Percentiles rank a stretch among this genome's conserved stretches.
Conservation (phyloP, 2,797 vertebrate genomes). For the Merluccius polli region DNA sequence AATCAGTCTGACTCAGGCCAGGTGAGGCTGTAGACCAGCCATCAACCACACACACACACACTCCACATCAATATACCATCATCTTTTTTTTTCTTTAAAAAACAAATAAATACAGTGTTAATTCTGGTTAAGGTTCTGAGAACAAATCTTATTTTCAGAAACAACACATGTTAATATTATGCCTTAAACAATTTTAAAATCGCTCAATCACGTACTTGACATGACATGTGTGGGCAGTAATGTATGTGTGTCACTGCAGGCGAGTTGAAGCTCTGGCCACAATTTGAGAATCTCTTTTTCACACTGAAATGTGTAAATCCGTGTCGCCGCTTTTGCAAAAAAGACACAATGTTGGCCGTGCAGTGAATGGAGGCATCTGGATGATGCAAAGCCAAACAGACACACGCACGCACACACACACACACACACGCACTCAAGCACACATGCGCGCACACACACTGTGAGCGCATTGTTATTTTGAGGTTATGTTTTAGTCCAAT, state of each 20-base stretch:
- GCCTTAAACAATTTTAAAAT: neutral
- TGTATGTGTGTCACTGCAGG: neutral
- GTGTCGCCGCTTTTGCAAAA: neutral
- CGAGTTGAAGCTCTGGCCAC: neutral
- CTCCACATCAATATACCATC: too few species aligned
- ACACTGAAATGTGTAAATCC: neutral
- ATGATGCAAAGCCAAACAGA: constrained; percentile 4
- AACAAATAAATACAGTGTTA: neutral
- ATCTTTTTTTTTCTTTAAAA: neutral
- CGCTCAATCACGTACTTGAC: neutral
- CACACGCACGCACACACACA: neutral
- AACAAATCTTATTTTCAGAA: neutral
- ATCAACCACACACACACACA: too few species aligned
- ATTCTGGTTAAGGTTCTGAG: neutral
- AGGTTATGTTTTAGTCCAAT: constrained; percentile 40
- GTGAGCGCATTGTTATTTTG: constrained; percentile 35
- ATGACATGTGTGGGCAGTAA: neutral
- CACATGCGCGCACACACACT: neutral
- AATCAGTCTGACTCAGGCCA: too few species aligned
- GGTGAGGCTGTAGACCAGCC: too few species aligned
- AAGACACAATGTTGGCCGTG: neutral
- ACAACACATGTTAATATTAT: neutral
- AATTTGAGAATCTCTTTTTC: neutral
- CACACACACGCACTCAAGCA: constrained; percentile 19
- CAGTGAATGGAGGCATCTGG: constrained; percentile 1